Percentiles rank a stretch among this genome's conserved stretches.
These are phyloP conservation scores for Pachyramphus minor DNA, from an alignment of 2,113 vertebrate species.

Conservation along the genomic window DNA sequence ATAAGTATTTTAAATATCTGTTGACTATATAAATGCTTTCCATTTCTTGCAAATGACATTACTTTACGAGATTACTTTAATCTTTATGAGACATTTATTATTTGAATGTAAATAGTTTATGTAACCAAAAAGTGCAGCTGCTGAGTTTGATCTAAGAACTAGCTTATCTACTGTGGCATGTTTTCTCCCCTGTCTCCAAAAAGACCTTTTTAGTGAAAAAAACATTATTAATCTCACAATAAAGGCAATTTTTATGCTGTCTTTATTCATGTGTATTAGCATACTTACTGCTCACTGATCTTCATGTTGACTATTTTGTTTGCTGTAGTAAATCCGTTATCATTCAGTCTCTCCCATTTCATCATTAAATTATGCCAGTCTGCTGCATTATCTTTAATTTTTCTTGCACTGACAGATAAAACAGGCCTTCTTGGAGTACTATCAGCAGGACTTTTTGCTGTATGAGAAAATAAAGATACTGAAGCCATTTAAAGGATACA, in stretches of 20 bases:
- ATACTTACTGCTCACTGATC: constrained; percentile 76
- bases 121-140: background rate
- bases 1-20: background rate
- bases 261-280: background rate
- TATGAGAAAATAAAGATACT: background rate
- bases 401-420: constrained; percentile 85
- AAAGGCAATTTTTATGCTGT: background rate
- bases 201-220: background rate
- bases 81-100: background rate
- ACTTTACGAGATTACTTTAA: background rate
- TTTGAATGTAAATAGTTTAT: background rate
- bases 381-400: constrained; percentile 90
- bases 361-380: constrained; percentile 94
- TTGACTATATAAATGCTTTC: background rate
- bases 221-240: background rate
- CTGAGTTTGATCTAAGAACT: background rate
- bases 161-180: background rate
- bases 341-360: constrained; percentile 86
- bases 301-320: constrained; percentile 81
- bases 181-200: background rate
- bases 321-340: constrained; percentile 76
- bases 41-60: background rate
- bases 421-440: constrained; percentile 76
- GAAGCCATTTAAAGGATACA: background rate
- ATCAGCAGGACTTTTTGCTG: constrained; percentile 65